A percentile compares a stretch with the other conserved stretches of the same genome.
Conservation (phyloP, 2,797 vertebrate species). For the Leucoraja ocellata region DNA sequence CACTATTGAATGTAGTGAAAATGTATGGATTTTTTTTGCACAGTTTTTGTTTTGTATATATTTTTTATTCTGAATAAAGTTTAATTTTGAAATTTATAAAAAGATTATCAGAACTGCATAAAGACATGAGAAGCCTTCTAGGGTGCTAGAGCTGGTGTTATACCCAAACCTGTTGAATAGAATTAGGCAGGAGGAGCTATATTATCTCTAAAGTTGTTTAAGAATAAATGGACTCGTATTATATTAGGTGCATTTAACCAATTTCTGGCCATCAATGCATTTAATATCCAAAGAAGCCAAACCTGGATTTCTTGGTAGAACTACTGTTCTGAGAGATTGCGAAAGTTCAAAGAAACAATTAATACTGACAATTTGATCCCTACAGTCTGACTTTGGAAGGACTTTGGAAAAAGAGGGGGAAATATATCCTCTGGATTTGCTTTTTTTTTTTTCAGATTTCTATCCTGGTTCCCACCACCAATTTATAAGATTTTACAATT, state of each 20-base stretch:
- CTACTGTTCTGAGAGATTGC: not conserved
- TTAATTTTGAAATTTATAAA: not conserved
- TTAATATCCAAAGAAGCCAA: not conserved
- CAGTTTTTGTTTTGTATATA: too few relatives aligned
- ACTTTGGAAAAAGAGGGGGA: not conserved
- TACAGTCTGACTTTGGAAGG: not conserved
- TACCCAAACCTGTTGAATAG: not conserved
- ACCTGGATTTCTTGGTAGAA: not conserved
- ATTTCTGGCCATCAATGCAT: not conserved
- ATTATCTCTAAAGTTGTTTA: not conserved
- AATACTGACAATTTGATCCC: not conserved
- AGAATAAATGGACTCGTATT: too few relatives aligned
- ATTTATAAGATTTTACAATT: not conserved
- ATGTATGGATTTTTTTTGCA: too few relatives aligned
- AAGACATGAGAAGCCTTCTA: not conserved
- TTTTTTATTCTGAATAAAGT: too few relatives aligned
- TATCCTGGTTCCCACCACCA: not conserved
- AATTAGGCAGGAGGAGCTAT: not conserved
- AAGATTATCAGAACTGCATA: not conserved
- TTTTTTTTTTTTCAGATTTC: not conserved
- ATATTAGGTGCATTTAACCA: not conserved
- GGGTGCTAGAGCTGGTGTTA: not conserved
- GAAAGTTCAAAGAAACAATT: not conserved
- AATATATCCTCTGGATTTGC: not conserved
- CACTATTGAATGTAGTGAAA: too few relatives aligned